Evolutionary conservation across 2,113 vertebrate genomes (phyloP), one percentile per base, ranked within the genome.

Genomic region (Leptobrachium leishanense): DNA sequence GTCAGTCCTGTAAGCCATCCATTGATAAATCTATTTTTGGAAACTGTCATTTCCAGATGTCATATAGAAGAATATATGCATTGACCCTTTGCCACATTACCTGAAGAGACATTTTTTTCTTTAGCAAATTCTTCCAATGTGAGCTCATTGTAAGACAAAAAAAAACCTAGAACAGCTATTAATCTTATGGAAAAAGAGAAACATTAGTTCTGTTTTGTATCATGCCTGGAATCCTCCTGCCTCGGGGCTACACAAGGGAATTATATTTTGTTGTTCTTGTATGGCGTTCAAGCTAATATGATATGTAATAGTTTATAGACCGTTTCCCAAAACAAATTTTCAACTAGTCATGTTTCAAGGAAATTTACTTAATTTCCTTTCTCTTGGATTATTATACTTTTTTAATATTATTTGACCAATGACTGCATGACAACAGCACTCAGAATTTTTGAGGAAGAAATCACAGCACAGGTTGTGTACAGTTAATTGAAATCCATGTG

Each of bases 101-200:
- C 68, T 82, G 68, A 5, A 2, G 71, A 72, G 44, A 0, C 1
- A 15, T 54, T 65, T 72, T 66, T 55, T 73, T 64, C 63, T 67
- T 7, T 88, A 81, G 66, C 81, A 64, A 71, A 54, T 66, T 81
- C 83, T 54, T 82, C 70, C 84, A 55, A 71, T 46, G 71, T 84
- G 80, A 82, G 62, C 73, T 84, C 66, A 76, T 80, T 70, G 67
- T 31, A 62, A 43, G 85, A n/a, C 12, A 67, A 20, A 10, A 50
- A 75, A 72, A 69, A 59, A 64, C 82, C 83, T 0, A 0, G 43
- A 64, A 50, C 78, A 74, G 50, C 75, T 78, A 1, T 74, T 77
- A 1, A 84, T 77, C 66, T 82, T 76, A 44, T 75, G 54, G 62
- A 62, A 81, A 73, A 20, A 71, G 75, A 75, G 69, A 55, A 72